phyloP scores from a whole-genome alignment of 2,113 vertebrate genomes.

The Saccopteryx leptura region DNA sequence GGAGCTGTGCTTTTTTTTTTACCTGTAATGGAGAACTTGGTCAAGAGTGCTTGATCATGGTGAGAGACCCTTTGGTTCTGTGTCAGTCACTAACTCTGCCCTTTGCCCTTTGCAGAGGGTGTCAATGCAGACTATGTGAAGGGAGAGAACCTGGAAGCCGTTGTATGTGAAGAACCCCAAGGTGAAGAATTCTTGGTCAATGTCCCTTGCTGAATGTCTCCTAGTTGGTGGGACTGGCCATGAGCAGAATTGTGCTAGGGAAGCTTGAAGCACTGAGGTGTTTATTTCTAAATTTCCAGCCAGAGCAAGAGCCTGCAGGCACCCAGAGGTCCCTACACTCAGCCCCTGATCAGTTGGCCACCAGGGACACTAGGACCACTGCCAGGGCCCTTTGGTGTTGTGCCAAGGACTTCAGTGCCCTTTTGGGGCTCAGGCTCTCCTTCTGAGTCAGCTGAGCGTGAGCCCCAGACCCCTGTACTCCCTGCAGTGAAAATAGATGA shows the following conservation, averaged over 20 bases:
- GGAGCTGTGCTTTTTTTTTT: not conserved
- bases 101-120: slow-evolving; percentile 90
- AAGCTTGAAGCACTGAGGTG: not conserved
- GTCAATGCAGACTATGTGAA: slow-evolving; percentile 94
- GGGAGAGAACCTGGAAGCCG: slow-evolving; percentile 94
- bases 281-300: not conserved
- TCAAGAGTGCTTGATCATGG: not conserved
- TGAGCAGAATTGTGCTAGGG: not conserved
- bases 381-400: not conserved
- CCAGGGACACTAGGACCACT: no score
- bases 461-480: not conserved
- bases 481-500: no score
- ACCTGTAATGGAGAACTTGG: not conserved
- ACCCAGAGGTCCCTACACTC: not conserved
- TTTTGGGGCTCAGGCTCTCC: not conserved
- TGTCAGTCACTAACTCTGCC: not conserved
- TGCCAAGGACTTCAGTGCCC: not conserved
- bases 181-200: slow-evolving; percentile 87
- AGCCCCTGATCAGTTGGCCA: not conserved
- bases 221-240: not conserved
- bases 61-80: not conserved
- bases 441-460: not conserved
- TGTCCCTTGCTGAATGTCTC: not conserved
- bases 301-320: not conserved
- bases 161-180: slow-evolving; percentile 95